phyloP scores from a whole-genome alignment of 1,140 invertebrate genomes.

The Drosophila rhopaloa region DNA sequence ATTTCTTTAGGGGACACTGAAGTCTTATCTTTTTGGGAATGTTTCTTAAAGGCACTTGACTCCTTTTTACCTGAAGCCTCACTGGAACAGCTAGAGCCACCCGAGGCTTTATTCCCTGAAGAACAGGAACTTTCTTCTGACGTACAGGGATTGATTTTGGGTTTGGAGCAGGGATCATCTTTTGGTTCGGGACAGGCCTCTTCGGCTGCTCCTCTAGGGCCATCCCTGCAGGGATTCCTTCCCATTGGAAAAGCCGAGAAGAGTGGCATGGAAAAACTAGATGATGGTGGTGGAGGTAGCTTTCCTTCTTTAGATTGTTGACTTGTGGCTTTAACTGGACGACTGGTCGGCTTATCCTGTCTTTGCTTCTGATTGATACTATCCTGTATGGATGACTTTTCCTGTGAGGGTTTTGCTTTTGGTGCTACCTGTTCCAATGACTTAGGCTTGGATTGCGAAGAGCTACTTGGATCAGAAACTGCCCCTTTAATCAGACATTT shows the following conservation, averaged over 20 bases:
- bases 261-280: neutral
- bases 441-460: neutral
- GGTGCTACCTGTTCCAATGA: too few relatives aligned
- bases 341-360: neutral
- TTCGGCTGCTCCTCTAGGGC: neutral
- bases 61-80: neutral
- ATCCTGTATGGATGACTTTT: neutral
- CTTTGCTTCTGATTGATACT: neutral
- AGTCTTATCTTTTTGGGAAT: neutral
- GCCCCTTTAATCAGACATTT: neutral
- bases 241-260: slow-evolving; percentile 9
- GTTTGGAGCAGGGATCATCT: neutral
- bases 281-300: neutral
- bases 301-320: neutral
- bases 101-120: neutral
- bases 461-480: neutral
- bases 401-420: neutral
- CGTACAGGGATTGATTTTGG: neutral
- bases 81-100: neutral
- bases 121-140: neutral
- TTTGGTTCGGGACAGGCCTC: neutral
- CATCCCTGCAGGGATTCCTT: slow-evolving; percentile 30
- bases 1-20: neutral
- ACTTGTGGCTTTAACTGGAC: neutral
- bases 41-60: neutral